A percentile compares a stretch with the other conserved stretches of the same genome.
Evolutionary conservation across 2,797 vertebrate genomes (phyloP).

Genomic region (Kryptolebias ocellatus): DNA sequence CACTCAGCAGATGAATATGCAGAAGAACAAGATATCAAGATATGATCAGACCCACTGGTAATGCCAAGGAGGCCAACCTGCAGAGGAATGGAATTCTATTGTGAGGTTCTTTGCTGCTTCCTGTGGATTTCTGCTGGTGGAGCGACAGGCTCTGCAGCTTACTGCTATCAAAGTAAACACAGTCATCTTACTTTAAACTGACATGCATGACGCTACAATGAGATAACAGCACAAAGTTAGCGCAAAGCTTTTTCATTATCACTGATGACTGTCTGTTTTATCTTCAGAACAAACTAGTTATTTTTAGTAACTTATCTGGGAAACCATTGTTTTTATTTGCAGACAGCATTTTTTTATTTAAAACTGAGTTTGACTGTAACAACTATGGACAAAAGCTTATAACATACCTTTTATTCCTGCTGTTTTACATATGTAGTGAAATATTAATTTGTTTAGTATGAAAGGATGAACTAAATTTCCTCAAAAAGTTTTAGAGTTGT

Average conservation of each 20-base stretch:
- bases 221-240: neutral
- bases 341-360: neutral
- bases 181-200: conserved; percentile 46
- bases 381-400: too few species aligned
- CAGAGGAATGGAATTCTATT: conserved; percentile 48
- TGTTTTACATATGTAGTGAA: too few species aligned
- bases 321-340: neutral
- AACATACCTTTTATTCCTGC: too few species aligned
- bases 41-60: conserved; percentile 58
- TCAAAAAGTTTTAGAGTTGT: too few species aligned
- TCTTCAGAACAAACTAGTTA: conserved; percentile 1
- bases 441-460: too few species aligned
- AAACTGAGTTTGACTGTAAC: too few species aligned
- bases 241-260: neutral
- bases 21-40: conserved; percentile 43
- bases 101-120: conserved; percentile 40
- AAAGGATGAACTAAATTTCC: too few species aligned
- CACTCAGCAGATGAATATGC: conserved; percentile 50
- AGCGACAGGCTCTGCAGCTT: conserved; percentile 32
- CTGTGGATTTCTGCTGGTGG: conserved; percentile 12
- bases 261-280: neutral
- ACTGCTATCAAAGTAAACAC: conserved; percentile 47
- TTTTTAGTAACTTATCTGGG: neutral
- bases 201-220: neutral
- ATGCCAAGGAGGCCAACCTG: conserved; percentile 36